Percentiles rank a stretch among this genome's conserved stretches.
Conservation (phyloP, 2,113 vertebrate genomes). For the Myrmecophaga tridactyla region DNA sequence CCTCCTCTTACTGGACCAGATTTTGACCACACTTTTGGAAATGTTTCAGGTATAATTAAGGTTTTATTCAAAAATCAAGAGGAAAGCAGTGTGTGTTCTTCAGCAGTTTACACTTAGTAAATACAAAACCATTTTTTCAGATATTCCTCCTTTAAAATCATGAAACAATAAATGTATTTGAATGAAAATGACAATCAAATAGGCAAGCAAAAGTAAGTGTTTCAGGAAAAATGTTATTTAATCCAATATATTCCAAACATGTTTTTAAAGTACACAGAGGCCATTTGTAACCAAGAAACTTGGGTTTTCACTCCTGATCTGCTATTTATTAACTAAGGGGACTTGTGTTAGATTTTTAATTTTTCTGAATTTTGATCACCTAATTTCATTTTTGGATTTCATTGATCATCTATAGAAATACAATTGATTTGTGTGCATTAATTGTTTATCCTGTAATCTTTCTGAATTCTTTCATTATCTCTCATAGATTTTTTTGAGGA, state of each 20-base stretch:
- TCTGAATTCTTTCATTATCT: background rate
- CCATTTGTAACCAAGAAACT: background rate
- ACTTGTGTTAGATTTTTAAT: background rate
- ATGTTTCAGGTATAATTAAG: slow-evolving; percentile 86
- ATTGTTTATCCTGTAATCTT: background rate
- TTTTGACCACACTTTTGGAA: slow-evolving; percentile 91
- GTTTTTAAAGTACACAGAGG: background rate
- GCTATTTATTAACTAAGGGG: background rate
- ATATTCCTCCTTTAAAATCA: background rate
- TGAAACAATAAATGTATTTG: background rate
- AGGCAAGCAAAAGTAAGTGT: background rate
- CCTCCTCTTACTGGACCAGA: slow-evolving; percentile 86
- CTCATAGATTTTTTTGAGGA: background rate
- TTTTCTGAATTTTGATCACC: background rate
- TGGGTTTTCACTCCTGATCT: background rate
- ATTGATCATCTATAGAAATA: background rate
- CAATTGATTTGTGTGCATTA: background rate
- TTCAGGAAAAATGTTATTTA: background rate
- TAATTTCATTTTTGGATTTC: slow-evolving; percentile 28
- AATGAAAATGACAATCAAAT: background rate
- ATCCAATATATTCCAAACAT: background rate
- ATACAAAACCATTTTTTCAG: background rate
- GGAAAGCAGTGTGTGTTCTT: rapidly evolving
- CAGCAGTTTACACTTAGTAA: background rate
- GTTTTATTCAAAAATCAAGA: background rate